Evolutionary conservation across 2,113 vertebrate genomes (phyloP), one percentile per base, ranked within the genome.

Genomic region (Leptobrachium leishanense): DNA sequence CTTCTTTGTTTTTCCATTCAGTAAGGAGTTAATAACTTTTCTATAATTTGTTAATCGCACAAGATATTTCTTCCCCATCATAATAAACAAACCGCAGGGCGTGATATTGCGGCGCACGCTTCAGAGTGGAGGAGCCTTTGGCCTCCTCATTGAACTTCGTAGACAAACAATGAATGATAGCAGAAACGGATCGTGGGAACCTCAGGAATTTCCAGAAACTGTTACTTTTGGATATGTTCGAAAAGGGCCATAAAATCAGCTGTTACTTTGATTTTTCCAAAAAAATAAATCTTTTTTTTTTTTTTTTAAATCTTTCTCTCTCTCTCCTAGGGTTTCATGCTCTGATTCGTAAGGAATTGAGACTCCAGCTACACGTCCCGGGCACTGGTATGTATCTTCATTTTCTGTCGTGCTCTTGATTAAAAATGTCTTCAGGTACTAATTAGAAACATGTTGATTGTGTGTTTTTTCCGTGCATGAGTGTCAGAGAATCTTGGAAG

Each of bases 161-260:
- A 67, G 70, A 57, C 70, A 73, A 73, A 79, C 70, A 67, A 57
- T 40, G 39, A 64, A 50, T 53, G 68, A 72, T 78, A 73, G 44
- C 31, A 12, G 13, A 31, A 39, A 50, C 71, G 63, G 74, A 74
- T 46, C 71, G 64, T 80, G 77, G 71, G 77, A 80, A 80, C 70
- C 46, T 59, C 20, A 68, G 63, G 71, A 80, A 74, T 74, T 31
- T 55, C 53, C 40, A 80, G 77, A 50, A 68, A 74, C 71, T 80
- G 71, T 80, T 79, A 79, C 77, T 79, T 65, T 73, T 79, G 77
- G 77, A 79, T 13, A 68, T 74, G 20, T 68, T 41, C 2, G 11
- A 39, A 68, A 68, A 68, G 63, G 57, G 77, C 70, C 65, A 68
- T 74, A 80, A 80, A 74, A 72, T 64, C 64, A 66, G 70, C 41